A percentile compares a stretch with the other conserved stretches of the same genome.
Evolutionary conservation across 2,797 vertebrate species (phyloP).

Genomic region (Coreius guichenoti): DNA sequence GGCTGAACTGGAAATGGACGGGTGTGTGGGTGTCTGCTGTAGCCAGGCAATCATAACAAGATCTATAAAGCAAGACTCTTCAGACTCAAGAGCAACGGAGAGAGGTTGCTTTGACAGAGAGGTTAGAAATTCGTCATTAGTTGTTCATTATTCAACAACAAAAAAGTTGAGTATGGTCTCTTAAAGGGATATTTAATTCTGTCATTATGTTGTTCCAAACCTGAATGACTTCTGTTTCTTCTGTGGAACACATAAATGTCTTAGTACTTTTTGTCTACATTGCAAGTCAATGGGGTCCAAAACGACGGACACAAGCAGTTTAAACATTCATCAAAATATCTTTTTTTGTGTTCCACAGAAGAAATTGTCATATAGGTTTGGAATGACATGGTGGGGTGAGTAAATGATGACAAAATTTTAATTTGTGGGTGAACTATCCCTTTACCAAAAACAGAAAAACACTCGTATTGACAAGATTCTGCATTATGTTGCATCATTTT

Average conservation of each 20-base stretch:
- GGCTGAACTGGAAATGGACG: background rate
- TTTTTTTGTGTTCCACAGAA: background rate
- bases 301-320: background rate
- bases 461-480: background rate
- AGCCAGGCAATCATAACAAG: slow-evolving; percentile 13
- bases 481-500: background rate
- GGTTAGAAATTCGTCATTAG: background rate
- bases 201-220: background rate
- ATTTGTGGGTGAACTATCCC: background rate
- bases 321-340: background rate
- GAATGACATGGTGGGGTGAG: background rate
- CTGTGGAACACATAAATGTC: background rate
- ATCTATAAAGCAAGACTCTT: slow-evolving; percentile 20
- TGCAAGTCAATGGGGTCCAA: background rate
- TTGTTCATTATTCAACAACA: background rate
- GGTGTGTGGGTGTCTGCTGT: slow-evolving; percentile 25
- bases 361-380: background rate
- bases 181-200: background rate
- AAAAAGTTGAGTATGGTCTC: background rate
- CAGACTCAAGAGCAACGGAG: slow-evolving; percentile 23
- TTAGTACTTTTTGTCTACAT: background rate
- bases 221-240: background rate
- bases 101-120: slow-evolving; percentile 18
- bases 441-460: background rate
- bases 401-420: background rate